A percentile compares a stretch with the other conserved stretches of the same genome.
These are phyloP conservation scores for Microplitis deprimator DNA, from an alignment of 2,888 invertebrate genomes.

Conservation along the genomic window DNA sequence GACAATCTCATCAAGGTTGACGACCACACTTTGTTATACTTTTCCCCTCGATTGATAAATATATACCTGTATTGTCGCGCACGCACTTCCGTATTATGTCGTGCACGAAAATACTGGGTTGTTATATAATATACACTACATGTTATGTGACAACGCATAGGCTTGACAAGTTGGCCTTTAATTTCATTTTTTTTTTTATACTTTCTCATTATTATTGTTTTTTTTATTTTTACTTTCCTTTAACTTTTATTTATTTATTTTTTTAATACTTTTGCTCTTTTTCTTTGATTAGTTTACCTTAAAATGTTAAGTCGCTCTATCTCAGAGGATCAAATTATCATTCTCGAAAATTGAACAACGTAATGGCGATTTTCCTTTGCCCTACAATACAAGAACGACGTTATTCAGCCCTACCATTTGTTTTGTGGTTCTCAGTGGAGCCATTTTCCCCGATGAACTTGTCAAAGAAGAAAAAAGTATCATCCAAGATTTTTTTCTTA, in stretches of 20 bases:
- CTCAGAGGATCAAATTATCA: conserved; percentile 8
- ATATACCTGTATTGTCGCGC: not conserved
- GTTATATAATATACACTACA: conserved; percentile 2
- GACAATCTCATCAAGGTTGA: conserved; percentile 23
- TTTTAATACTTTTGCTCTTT: not conserved
- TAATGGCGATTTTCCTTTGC: not conserved
- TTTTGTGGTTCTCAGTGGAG: not conserved
- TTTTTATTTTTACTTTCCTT: not conserved
- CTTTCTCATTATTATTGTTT: not conserved
- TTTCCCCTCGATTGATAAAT: conserved; percentile 12
- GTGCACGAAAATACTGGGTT: conserved; percentile 16
- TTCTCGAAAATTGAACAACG: conserved; percentile 10
- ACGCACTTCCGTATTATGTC: conserved; percentile 33
- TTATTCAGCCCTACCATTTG: conserved; percentile 16
- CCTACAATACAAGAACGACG: not conserved
- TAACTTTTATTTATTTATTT: not conserved
- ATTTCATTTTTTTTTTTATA: not conserved
- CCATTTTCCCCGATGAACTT: conserved; percentile 13
- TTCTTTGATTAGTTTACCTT: not conserved
- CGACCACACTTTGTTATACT: conserved; percentile 18
- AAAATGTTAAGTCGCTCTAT: conserved; percentile 8
- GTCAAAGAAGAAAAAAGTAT: conserved; percentile 2
- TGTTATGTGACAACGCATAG: conserved; percentile 13
- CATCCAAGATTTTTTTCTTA: conserved; percentile 24
- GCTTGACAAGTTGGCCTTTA: not conserved